Evolutionary conservation across 1,140 invertebrate genomes (phyloP).

Genomic region (Aporrectodea caliginosa): DNA sequence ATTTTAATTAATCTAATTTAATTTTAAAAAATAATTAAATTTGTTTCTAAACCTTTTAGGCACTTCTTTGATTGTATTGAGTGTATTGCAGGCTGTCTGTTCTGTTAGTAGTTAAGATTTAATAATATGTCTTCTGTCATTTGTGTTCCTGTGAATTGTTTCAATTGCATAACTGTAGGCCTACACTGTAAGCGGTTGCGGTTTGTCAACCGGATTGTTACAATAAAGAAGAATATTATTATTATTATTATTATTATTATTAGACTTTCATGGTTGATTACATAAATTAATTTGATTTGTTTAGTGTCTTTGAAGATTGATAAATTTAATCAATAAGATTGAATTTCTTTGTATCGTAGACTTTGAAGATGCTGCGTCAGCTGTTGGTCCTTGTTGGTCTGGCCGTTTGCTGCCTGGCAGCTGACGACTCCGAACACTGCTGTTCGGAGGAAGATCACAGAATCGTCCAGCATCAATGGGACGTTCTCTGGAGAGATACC

Average conservation of each 20-base stretch:
- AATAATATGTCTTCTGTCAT: no score
- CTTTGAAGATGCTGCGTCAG: background rate
- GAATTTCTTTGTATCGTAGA: background rate
- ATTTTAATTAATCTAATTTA: background rate
- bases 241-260: background rate
- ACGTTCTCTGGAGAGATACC: background rate
- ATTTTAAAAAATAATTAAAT: background rate
- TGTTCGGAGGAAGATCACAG: background rate
- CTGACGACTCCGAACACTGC: background rate
- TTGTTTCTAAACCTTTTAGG: background rate
- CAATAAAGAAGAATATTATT: background rate
- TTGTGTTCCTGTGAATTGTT: no score
- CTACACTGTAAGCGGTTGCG: no score
- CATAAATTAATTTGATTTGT: background rate
- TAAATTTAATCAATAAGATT: background rate
- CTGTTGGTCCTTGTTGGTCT: background rate
- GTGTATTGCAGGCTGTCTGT: no score
- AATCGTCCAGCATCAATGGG: background rate
- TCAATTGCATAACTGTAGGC: background rate
- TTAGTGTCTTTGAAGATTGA: background rate
- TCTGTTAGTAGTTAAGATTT: no score
- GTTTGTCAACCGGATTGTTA: background rate
- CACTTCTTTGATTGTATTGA: no score
- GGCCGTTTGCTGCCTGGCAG: background rate
- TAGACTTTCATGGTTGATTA: background rate